Conservation (phyloP, 2,888 invertebrate species). For the Leucophora obtusa region DNA sequence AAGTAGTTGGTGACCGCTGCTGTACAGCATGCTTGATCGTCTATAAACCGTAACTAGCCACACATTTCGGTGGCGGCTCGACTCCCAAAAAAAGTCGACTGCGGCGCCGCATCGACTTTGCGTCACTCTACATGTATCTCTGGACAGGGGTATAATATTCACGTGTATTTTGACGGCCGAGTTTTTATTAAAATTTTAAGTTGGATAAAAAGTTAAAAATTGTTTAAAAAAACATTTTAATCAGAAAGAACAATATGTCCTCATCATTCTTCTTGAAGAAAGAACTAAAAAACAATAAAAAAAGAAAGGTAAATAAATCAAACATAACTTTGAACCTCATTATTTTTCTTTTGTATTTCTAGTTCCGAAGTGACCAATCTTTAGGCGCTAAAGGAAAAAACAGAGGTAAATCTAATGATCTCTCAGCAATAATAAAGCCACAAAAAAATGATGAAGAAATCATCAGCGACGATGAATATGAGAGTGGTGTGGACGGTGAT, state of each 20-base stretch:
- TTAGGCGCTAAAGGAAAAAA: constrained; percentile 61
- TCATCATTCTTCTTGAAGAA: constrained; percentile 83
- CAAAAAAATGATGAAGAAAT: constrained; percentile 80
- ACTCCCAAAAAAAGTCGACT: too few relatives aligned
- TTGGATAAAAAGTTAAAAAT: too few relatives aligned
- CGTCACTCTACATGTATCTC: too few relatives aligned
- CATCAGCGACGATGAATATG: constrained; percentile 83
- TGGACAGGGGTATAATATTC: too few relatives aligned
- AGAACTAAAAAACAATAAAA: constrained; percentile 80
- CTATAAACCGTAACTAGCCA: too few relatives aligned
- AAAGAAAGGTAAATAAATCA: constrained; percentile 79
- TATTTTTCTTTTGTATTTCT: too few relatives aligned
- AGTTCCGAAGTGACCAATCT: constrained; percentile 35
- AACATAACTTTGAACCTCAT: not conserved
- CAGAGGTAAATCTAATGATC: constrained; percentile 49
- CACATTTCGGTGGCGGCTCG: too few relatives aligned
- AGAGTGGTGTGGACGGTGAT: constrained; percentile 79
- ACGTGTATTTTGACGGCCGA: constrained; percentile 58
- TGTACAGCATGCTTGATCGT: too few relatives aligned
- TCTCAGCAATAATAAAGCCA: constrained; percentile 77
- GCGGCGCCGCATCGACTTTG: too few relatives aligned
- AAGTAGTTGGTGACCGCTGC: too few relatives aligned
- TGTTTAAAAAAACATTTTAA: not conserved
- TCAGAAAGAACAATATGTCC: constrained; percentile 68
- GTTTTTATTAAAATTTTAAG: constrained; percentile 41